Conservation (phyloP, 2,113 vertebrate species). For the Cebus imitator region DNA sequence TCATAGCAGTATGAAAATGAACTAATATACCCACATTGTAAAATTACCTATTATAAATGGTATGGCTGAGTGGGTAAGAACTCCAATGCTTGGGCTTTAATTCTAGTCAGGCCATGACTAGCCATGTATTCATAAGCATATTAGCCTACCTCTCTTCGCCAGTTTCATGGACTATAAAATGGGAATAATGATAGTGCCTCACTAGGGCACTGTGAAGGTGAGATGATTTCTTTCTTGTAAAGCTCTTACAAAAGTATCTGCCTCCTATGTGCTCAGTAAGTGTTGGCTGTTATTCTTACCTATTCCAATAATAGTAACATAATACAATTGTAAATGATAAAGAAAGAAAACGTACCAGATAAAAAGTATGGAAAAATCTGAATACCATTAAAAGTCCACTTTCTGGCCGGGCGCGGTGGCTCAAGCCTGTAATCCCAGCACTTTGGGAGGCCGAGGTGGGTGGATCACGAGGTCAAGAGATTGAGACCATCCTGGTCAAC, state of each 20-base stretch:
- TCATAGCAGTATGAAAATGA: too few species aligned
- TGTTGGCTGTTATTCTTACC: background rate
- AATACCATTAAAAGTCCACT: background rate
- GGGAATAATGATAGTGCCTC: background rate
- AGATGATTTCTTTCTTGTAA: background rate
- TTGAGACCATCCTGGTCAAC: too few species aligned
- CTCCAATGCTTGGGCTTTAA: background rate
- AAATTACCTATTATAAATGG: background rate
- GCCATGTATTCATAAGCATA: accelerated
- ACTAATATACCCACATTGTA: too few species aligned
- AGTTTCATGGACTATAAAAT: background rate
- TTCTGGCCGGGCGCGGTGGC: background rate
- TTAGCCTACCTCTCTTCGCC: background rate
- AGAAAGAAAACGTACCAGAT: background rate
- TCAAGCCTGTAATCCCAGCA: too few species aligned
- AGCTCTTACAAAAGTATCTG: background rate
- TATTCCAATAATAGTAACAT: too few species aligned
- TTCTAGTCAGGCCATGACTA: background rate
- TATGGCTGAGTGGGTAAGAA: background rate
- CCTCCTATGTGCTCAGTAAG: background rate
- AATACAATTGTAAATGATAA: background rate
- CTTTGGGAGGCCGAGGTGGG: too few species aligned
- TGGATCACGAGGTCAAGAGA: too few species aligned
- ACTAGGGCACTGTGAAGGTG: background rate
- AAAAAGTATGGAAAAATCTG: background rate